These are phyloP conservation scores for Mellivora capensis DNA, from an alignment of 2,113 vertebrate species.

Conservation along the genomic window DNA sequence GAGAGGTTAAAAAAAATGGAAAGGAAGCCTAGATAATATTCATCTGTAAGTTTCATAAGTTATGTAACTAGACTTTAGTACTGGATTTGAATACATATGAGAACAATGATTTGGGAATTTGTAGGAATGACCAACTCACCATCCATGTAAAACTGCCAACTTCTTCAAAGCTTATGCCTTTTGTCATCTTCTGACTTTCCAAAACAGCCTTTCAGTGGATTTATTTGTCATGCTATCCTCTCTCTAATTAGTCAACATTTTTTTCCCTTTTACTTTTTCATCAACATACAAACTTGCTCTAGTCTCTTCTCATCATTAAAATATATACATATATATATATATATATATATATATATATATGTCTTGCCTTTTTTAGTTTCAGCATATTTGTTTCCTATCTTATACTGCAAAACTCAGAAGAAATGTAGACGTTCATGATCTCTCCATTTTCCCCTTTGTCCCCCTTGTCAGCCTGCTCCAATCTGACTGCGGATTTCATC, in stretches of 20 bases:
- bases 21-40: background rate
- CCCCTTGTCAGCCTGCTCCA: background rate
- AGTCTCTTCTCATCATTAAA: background rate
- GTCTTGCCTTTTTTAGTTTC: background rate
- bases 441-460: background rate
- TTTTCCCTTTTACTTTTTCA: background rate
- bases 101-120: background rate
- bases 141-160: background rate
- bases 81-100: background rate
- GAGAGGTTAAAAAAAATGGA: background rate
- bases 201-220: background rate
- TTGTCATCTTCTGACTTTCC: background rate
- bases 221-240: background rate
- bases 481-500: background rate
- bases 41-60: background rate
- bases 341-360: background rate
- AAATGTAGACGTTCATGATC: fast-evolving
- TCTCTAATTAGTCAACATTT: background rate
- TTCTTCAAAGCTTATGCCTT: background rate
- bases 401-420: background rate
- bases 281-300: background rate
- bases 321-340: background rate
- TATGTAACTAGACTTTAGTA: background rate
- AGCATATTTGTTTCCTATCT: background rate
- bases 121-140: background rate